Conservation (phyloP, 2,113 vertebrate species). For the Suncus etruscus region DNA sequence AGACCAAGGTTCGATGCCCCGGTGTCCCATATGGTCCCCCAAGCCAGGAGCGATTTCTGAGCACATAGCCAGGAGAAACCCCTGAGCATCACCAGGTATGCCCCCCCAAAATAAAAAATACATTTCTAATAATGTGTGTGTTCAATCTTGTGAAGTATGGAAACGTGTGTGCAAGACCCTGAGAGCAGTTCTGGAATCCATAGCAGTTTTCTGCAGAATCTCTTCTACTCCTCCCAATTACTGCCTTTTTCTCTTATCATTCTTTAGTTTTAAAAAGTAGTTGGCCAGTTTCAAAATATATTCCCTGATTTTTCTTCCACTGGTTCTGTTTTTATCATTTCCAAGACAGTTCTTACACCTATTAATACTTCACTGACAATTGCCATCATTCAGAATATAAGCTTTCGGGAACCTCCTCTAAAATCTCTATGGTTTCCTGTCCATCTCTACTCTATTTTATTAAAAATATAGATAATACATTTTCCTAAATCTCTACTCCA, state of each 20-base stretch:
- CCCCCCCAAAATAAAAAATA: not conserved
- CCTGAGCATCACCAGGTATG: no score
- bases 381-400: not conserved
- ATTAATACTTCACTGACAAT: not conserved
- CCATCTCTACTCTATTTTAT: slow-evolving; percentile 26
- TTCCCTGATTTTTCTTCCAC: slow-evolving; percentile 4
- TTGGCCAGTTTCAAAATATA: slow-evolving; percentile 16
- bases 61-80: no score
- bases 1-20: no score
- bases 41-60: no score
- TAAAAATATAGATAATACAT: not conserved
- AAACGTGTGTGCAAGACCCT: not conserved
- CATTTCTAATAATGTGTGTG: slow-evolving; percentile 5
- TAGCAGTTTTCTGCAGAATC: not conserved
- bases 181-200: slow-evolving; percentile 43
- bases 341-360: not conserved
- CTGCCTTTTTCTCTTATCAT: not conserved
- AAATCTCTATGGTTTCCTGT: not conserved
- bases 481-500: not conserved
- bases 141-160: not conserved
- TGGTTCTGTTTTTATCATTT: slow-evolving; percentile 17
- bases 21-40: no score
- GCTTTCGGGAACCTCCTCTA: not conserved
- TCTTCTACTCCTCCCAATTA: not conserved
- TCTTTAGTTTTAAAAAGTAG: not conserved